Base-by-base conservation (phyloP, 2,113 vertebrate genomes). In the Zosterops japonicus region DNA sequence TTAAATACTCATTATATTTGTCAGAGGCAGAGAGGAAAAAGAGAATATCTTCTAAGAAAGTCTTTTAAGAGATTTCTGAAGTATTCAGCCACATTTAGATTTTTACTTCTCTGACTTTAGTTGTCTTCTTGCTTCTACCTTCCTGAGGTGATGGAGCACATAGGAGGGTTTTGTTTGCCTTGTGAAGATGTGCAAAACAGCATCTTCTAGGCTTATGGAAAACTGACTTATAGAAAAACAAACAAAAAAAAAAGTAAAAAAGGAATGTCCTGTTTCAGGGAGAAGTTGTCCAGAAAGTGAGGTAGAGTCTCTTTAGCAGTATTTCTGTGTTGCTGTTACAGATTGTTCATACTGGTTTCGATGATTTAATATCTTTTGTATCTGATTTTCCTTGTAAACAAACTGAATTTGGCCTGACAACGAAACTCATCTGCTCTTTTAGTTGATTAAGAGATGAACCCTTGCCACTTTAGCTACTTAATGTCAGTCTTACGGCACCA, bases 131-230 rank as follows among this genome's bases (percentile, higher is more conserved):
- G 9, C 33, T 84, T 84, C 59, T 78, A 8, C 12, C 8, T 63
- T 35, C 15, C 12, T 46, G 22, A 22, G 14, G 23, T 14, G 25
- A 8, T 8, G 10, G 29, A 68, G 14, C 8, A 56, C 5, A 18
- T 16, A 0, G 1, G 2, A 33, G 1, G 1, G 4, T 12, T 68
- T 76, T 19, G 1, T 46, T 90, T 76, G 20, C 3, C 28, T 74
- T 74, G 6, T 70, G 42, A 65, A 69, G 17, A 28, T 74, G 12
- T 24, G 8, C 4, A 53, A 77, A 94, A 20, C 1, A 5, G 2
- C 0, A 0, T 82, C 36, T 49, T 74, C 36, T 65, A 29, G 27
- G 29, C 33, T 42, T 75, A 46, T 33, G 23, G 59, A 60, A 88
- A 87, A 2, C 8, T 84, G 20, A 50, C 3, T 14, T 28, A 28